Conservation (phyloP, 2,888 invertebrate genomes). For the Melipona bicolor region DNA sequence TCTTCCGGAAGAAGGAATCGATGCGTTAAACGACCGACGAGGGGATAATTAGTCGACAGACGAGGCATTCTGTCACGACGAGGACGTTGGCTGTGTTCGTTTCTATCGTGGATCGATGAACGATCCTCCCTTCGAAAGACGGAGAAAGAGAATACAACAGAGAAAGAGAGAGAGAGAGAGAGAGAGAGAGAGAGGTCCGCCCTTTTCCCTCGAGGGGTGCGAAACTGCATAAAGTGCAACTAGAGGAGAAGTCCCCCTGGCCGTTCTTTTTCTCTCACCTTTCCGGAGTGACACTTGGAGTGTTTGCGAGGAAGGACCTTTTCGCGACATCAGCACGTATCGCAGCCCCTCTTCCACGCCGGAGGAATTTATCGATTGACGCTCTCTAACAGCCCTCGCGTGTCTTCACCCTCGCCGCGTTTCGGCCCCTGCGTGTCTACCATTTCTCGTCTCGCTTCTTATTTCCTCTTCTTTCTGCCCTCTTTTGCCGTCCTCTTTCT, state of each 20-base stretch:
- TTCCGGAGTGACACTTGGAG: conserved; percentile 48
- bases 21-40: conserved; percentile 69
- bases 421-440: conserved; percentile 47
- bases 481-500: not conserved
- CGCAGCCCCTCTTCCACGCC: conserved; percentile 62
- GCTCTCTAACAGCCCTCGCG: conserved; percentile 73
- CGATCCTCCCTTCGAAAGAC: conserved; percentile 26
- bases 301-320: conserved; percentile 64
- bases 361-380: conserved; percentile 79
- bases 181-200: conserved; percentile 1
- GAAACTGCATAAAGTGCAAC: conserved; percentile 56
- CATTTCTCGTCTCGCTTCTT: conserved; percentile 19
- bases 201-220: conserved; percentile 24
- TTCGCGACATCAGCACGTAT: conserved; percentile 69
- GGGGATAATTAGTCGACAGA: conserved; percentile 72
- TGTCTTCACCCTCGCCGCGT: conserved; percentile 59
- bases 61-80: conserved; percentile 54
- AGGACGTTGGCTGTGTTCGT: conserved; percentile 31
- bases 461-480: conserved; percentile 10
- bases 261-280: conserved; percentile 49
- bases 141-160: not conserved
- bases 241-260: conserved; percentile 32
- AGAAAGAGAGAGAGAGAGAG: conserved; percentile 5
- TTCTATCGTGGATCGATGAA: conserved; percentile 43
- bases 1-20: conserved; percentile 57